A percentile compares a stretch with the other conserved stretches of the same genome.
Evolutionary conservation across 1,140 invertebrate genomes (phyloP).

Genomic region (Pseudomyrmex sp.): DNA sequence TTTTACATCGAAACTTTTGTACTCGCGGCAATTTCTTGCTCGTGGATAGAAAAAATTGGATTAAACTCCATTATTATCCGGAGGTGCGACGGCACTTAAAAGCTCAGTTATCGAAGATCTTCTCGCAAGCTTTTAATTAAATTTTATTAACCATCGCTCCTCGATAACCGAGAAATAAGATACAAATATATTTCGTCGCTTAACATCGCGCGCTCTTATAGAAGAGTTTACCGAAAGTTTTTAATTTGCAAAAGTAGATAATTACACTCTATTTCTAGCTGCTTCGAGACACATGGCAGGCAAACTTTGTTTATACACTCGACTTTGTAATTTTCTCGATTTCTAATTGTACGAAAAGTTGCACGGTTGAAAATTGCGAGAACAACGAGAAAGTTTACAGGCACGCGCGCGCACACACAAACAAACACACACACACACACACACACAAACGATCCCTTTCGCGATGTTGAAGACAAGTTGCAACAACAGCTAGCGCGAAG

Average conservation of each 20-base stretch:
- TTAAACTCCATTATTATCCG: neutral
- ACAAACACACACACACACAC: too few relatives aligned
- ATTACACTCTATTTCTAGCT: neutral
- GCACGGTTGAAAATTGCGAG: slow-evolving; percentile 5
- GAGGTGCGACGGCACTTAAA: neutral
- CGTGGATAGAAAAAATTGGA: neutral
- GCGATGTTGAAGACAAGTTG: slow-evolving; percentile 6
- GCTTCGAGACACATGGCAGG: neutral
- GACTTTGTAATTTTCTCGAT: slow-evolving; percentile 7
- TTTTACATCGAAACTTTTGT: slow-evolving; percentile 12
- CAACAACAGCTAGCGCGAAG: slow-evolving; percentile 9
- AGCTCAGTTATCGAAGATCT: neutral
- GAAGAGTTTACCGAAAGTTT: too few relatives aligned
- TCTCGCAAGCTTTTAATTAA: neutral
- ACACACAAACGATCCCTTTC: neutral
- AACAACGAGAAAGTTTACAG: neutral
- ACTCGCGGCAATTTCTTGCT: neutral
- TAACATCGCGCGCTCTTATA: too few relatives aligned
- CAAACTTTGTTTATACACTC: slow-evolving; percentile 6
- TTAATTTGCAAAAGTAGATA: slow-evolving; percentile 10
- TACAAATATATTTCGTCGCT: neutral
- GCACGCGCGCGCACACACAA: too few relatives aligned
- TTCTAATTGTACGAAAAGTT: neutral
- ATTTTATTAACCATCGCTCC: neutral
- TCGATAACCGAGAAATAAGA: neutral